Base-by-base conservation (phyloP, 2,113 vertebrate genomes). In the Forbesichthys papilliferus region DNA sequence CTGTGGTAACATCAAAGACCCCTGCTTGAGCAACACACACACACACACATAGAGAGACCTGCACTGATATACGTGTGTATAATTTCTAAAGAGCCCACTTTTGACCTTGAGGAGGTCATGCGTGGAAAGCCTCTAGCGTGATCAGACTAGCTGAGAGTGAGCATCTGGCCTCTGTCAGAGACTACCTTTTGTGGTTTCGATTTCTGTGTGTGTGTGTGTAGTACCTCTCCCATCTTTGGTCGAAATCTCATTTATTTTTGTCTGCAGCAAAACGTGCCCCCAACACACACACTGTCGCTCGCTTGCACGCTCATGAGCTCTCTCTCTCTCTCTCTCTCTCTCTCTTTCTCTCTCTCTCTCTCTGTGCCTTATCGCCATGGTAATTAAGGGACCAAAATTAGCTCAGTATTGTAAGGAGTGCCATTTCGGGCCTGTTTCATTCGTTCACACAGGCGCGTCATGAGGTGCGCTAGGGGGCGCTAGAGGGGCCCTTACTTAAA, bases 341-440 rank as follows among this genome's bases (percentile, higher is more conserved):
- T 9, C 27, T 3, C 51, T 16, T 13, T 11, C 10, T 42, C 11
- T 16, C 33, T 61, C 27, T 3, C 51, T 16, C 13, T 11, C 10
- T 42, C 11, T 16, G 13, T 61, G 75, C 67, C 67, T 77, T 55
- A 73, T 68, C 4, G 33, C 48, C 69, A 58, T 71, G 36, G 77
- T 80, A 74, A 79, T 81, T 62, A 79, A 72, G 18, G 54, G 20
- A 63, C 60, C 54, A 74, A 27, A 72, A 78, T 81, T 74, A 79
- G 66, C 71, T 13, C 57, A 36, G 65, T 80, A 64, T 75, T 70
- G 78, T 69, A 78, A 59, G 57, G 58, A 84, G 73, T 86, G 82
- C 82, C 79, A 82, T 78, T 81, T 59, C 73, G 75, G 61, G 59
- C 27, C 9, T 71, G 70, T 53, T 74, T 69, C 65, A 80, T 85